Conservation (phyloP, 2,113 vertebrate genomes). For the Crotalus horridus region DNA sequence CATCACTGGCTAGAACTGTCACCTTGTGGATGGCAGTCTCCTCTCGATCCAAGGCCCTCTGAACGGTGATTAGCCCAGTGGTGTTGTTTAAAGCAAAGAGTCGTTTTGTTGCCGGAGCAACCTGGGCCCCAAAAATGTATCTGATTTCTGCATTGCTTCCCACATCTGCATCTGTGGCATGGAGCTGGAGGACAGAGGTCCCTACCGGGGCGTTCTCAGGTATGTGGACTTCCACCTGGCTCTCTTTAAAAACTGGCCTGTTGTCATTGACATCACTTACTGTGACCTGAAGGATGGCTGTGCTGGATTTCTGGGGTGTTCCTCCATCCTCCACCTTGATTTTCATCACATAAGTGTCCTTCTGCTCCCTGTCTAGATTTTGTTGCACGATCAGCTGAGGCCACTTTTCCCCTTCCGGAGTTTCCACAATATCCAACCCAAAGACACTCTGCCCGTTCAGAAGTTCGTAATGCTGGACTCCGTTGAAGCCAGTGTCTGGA, state of each 20-base stretch:
- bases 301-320: slow-evolving; percentile 96
- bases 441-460: slow-evolving; percentile 95
- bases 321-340: slow-evolving; percentile 99
- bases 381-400: slow-evolving; percentile 98
- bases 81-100: slow-evolving; percentile 96
- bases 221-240: slow-evolving; percentile 93
- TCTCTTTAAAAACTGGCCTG: slow-evolving; percentile 93
- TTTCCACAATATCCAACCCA: slow-evolving; percentile 98
- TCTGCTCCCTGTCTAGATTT: slow-evolving; percentile 97
- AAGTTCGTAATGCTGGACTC: slow-evolving; percentile 96
- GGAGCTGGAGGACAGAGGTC: slow-evolving; percentile 94
- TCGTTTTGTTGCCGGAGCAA: slow-evolving; percentile 90
- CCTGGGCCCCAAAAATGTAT: slow-evolving; percentile 95
- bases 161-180: slow-evolving; percentile 94
- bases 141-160: slow-evolving; percentile 95
- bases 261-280: slow-evolving; percentile 99
- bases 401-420: slow-evolving; percentile 98
- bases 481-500: slow-evolving; percentile 96
- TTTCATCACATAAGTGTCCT: slow-evolving; percentile 99
- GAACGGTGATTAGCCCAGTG: slow-evolving; percentile 93
- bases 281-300: slow-evolving; percentile 96
- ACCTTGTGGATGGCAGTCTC: slow-evolving; percentile 96
- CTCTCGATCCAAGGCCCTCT: slow-evolving; percentile 92
- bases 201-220: slow-evolving; percentile 92
- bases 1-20: slow-evolving; percentile 94